A percentile compares a stretch with the other conserved stretches of the same genome.
Conservation (phyloP, 2,113 vertebrate genomes). For the Indicator maculatus region DNA sequence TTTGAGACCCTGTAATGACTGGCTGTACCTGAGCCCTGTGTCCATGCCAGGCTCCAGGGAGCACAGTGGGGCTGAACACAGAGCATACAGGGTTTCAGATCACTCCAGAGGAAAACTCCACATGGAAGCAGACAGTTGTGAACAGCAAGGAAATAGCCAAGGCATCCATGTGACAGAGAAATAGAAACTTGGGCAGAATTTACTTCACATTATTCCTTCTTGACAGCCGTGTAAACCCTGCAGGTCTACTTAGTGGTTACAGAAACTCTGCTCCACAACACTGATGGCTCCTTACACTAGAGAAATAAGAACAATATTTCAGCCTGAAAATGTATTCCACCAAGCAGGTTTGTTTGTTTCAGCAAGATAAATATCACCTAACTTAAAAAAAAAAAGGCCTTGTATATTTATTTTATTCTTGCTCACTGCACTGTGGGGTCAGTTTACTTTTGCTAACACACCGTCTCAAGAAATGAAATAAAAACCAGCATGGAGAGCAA, state of each 20-base stretch:
- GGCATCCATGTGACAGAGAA: not conserved
- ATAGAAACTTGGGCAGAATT: not conserved
- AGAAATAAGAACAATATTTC: not conserved
- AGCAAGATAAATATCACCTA: not conserved
- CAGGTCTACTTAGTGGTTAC: not conserved
- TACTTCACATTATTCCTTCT: not conserved
- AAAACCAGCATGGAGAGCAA: not conserved
- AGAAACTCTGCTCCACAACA: not conserved
- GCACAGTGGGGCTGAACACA: not conserved
- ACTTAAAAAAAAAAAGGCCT: not conserved
- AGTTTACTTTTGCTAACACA: not conserved
- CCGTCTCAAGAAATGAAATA: conserved; percentile 5
- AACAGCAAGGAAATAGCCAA: not conserved
- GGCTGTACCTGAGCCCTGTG: not conserved
- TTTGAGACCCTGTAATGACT: not conserved
- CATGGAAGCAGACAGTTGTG: not conserved
- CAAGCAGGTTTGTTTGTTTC: not conserved
- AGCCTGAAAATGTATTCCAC: not conserved
- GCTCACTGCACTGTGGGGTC: not conserved
- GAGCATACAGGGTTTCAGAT: not conserved
- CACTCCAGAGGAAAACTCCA: not conserved
- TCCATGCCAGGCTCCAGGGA: rapidly evolving
- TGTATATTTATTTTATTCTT: not conserved
- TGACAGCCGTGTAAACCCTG: not conserved
- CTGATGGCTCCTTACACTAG: rapidly evolving